Base-by-base conservation (phyloP, 1,140 invertebrate species). In the Batillaria attramentaria region DNA sequence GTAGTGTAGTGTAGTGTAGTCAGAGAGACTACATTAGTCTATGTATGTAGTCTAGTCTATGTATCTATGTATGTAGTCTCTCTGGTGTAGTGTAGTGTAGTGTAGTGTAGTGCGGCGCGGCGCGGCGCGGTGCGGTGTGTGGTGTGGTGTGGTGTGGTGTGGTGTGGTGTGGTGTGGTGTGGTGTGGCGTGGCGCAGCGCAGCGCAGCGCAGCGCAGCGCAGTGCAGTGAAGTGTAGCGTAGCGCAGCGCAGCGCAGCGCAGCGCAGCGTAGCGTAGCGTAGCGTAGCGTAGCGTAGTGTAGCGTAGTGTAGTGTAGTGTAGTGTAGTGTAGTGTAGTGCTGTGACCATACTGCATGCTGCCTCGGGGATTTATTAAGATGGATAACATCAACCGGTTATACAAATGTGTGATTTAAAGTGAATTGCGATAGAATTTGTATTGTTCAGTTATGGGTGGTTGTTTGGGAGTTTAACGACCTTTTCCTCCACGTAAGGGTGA, bases 141-240 rank as follows among this genome's bases (percentile, higher is more conserved):
- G 42, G 69, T 42, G 69, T 28, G 42, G 69, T 72, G 69, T 42
- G 42, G 69, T n/a, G 57, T 70, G 43, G 60, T 70, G 35, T 75
- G 35, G 18, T 70, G 33, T 78, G 42, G 68, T 70, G 68, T 70
- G 42, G 68, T 42, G 68, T 41, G 42, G 68, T n/a, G 39, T 41
- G 42, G 68, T n/a, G 68, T 31, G 42, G 68, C 42, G 68, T 41
- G 42, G 68, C 24, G 68, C 42, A 70, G 68, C n/a, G 68, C n/a
- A 70, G 68, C n/a, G 35, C 41, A 41, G 68, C n/a, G 68, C n/a
- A 70, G 68, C n/a, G 68, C n/a, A 70, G 68, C n/a, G 68, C n/a
- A 70, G 68, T 70, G 68, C 41, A 70, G 68, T 42, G 37, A 33
- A 70, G 68, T 41, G 68, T 24, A 70, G 68, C n/a, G 68, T n/a